Evolutionary conservation across 2,888 invertebrate species (phyloP).

Genomic region (Macrosoma leucophasiata): DNA sequence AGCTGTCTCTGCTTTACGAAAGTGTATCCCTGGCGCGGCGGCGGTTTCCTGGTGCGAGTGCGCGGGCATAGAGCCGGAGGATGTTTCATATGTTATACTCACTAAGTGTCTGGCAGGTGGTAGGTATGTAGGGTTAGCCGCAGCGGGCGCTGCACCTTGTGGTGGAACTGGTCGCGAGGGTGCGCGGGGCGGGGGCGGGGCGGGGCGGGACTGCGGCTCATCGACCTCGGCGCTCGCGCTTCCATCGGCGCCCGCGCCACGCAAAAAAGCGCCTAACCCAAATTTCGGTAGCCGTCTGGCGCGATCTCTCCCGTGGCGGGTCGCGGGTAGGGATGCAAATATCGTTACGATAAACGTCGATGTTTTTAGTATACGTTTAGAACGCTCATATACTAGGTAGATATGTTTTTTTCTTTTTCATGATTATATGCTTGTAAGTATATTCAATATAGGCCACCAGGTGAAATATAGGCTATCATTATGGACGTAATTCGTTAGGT

Average conservation of each 20-base stretch:
- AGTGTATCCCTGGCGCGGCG: no score
- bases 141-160: conserved; percentile 67
- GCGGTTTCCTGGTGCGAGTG: conserved; percentile 28
- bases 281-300: conserved; percentile 69
- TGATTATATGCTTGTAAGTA: no score
- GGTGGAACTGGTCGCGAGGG: conserved; percentile 62
- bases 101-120: conserved; percentile 71
- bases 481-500: no score
- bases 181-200: conserved; percentile 34
- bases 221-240: conserved; percentile 56
- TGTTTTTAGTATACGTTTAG: no score
- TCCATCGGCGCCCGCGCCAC: conserved; percentile 51
- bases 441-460: no score
- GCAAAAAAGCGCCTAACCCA: conserved; percentile 66
- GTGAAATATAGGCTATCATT: no score
- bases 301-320: conserved; percentile 49
- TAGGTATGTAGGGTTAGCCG: conserved; percentile 66
- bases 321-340: no score
- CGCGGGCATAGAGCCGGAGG: conserved; percentile 22
- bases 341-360: no score
- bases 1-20: no score
- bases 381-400: no score
- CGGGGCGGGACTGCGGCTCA: conserved; percentile 41
- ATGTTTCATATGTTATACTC: conserved; percentile 48
- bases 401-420: no score